Percentiles rank a stretch among this genome's conserved stretches.
Evolutionary conservation across 37 sponge, comb jelly and placozoan species (phyloP).

Genomic region (Beroe forskalii): DNA sequence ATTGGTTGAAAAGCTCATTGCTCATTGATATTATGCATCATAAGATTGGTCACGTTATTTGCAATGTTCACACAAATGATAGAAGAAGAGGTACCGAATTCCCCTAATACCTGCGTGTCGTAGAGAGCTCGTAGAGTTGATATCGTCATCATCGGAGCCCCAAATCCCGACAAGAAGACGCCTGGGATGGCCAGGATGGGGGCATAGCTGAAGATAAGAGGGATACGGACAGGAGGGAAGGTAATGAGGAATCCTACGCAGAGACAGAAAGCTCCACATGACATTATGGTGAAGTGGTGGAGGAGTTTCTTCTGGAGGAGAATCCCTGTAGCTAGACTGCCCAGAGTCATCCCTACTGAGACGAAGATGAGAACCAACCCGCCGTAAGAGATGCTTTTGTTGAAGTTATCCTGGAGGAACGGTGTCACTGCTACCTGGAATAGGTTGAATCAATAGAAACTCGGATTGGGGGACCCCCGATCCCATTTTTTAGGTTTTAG

Average conservation of each 20-base stretch:
- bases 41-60: too few relatives aligned
- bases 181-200: slow-evolving; percentile 44
- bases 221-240: not conserved
- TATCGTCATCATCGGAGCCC: slow-evolving; percentile 9
- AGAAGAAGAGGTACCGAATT: too few relatives aligned
- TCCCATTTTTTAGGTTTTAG: too few relatives aligned
- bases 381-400: slow-evolving; percentile 17
- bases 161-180: not conserved
- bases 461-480: too few relatives aligned
- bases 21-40: too few relatives aligned
- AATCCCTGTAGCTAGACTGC: not conserved
- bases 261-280: not conserved
- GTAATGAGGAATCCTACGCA: not conserved
- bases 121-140: slow-evolving; percentile 18
- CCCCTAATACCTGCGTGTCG: slow-evolving; percentile 28
- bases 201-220: not conserved
- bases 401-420: slow-evolving; percentile 15
- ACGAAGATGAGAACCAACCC: not conserved
- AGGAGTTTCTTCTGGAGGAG: slow-evolving; percentile 40
- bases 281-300: not conserved
- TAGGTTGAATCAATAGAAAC: too few relatives aligned
- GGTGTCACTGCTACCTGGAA: slow-evolving; percentile 44
- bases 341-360: slow-evolving; percentile 15
- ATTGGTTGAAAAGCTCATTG: too few relatives aligned
- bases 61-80: too few relatives aligned